Conservation (phyloP, 2,113 vertebrate species). For the Anser cygnoides region DNA sequence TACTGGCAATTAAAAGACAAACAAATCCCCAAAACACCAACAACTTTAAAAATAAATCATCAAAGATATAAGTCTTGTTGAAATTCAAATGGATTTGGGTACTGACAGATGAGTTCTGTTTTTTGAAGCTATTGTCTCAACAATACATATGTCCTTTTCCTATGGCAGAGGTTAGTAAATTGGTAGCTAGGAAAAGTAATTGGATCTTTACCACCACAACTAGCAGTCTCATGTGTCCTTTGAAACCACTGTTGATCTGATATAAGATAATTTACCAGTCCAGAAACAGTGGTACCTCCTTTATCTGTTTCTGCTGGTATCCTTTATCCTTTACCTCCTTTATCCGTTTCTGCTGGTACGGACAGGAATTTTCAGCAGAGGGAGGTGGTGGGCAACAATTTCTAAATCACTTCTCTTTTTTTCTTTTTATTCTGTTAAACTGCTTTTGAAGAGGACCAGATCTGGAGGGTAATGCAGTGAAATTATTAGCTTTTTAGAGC, state of each 20-base stretch:
- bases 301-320: neutral
- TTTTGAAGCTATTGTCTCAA: neutral
- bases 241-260: neutral
- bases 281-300: neutral
- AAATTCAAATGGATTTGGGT: neutral
- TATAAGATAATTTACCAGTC: neutral
- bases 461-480: slow-evolving; percentile 16
- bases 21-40: too few relatives aligned
- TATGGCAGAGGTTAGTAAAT: neutral
- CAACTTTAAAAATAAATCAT: neutral
- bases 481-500: slow-evolving; percentile 37
- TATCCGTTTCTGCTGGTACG: neutral
- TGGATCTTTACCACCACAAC: neutral
- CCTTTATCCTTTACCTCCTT: too few relatives aligned
- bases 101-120: neutral
- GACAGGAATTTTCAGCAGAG: slow-evolving; percentile 3
- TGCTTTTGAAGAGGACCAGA: neutral
- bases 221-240: neutral
- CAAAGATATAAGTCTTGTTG: neutral
- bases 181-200: neutral
- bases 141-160: neutral
- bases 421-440: neutral
- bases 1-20: neutral
- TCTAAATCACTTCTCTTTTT: neutral
- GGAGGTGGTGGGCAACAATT: neutral